These are phyloP conservation scores for Anguilla megastoma DNA, from an alignment of 2,797 vertebrate species.

Conservation along the genomic window DNA sequence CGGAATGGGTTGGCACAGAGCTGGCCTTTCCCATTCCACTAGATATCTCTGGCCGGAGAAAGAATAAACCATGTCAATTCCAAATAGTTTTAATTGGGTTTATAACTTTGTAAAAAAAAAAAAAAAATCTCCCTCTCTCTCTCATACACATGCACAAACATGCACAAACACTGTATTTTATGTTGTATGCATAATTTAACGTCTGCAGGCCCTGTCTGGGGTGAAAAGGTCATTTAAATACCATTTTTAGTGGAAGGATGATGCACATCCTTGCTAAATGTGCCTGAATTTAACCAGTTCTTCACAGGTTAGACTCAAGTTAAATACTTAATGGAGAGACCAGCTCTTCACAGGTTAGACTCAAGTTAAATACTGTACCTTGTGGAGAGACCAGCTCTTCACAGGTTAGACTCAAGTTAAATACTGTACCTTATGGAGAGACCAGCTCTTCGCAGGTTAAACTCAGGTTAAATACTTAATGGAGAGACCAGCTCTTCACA, in stretches of 20 bases:
- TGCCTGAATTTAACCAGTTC: too few relatives aligned
- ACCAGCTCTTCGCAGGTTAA: too few relatives aligned
- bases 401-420: too few relatives aligned
- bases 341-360: not conserved
- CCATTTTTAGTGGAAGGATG: too few relatives aligned
- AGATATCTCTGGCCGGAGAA: conserved; percentile 66
- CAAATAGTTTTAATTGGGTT: conserved; percentile 66
- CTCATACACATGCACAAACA: not conserved
- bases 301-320: not conserved
- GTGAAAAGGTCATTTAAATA: too few relatives aligned
- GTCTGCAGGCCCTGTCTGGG: too few relatives aligned
- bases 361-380: too few relatives aligned
- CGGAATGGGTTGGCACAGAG: conserved; percentile 67
- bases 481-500: not conserved
- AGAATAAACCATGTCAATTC: conserved; percentile 59
- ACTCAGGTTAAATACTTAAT: not conserved
- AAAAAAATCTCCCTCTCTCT: not conserved
- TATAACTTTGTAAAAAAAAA: conserved; percentile 59
- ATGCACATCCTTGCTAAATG: too few relatives aligned
- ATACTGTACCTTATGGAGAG: too few relatives aligned
- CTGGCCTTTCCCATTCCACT: conserved; percentile 60
- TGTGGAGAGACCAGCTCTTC: too few relatives aligned
- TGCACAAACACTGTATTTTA: not conserved
- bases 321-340: too few relatives aligned
- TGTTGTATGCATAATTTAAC: not conserved